Evolutionary conservation across 2,113 vertebrate genomes (phyloP), one percentile per base, ranked within the genome.

Genomic region (Neopipo cinnamomea): DNA sequence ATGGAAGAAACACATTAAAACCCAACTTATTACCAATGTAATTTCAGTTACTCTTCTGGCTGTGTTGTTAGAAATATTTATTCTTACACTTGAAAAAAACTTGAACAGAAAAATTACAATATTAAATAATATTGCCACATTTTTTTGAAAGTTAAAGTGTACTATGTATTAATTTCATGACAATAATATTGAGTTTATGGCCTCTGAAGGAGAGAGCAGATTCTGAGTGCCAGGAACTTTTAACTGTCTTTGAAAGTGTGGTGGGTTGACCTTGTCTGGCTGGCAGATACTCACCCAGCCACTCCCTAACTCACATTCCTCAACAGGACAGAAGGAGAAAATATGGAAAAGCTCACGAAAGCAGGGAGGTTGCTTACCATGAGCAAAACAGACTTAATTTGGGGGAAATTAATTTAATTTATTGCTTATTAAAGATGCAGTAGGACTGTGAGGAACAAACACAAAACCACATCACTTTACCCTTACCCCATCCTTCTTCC

Each of bases 401-500:
- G 8, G 33, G n/a, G 21, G 12, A 85, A 62, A 81, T 70, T 17
- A 73, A 46, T 47, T 84, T 41, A 39, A 53, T 79, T 19, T 49
- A 27, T 56, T 58, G 11, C 1, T 85, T 8, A 7, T 79, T 67
- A 17, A 11, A 81, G 56, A 14, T 14, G 6, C 19, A 62, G 12
- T n/a, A 70, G 27, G 12, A 44, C 35, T 12, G 41, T 52, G 52
- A 88, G 46, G 71, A 78, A 42, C 6, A 62, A 74, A 76, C 21
- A 31, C 13, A 58, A 58, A 85, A 49, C 12, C 19, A 24, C 5
- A 41, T 8, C 21, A 37, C 8, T 5, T 75, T 16, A 39, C 7
- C 0, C 0, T 8, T 68, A 11, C 23, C 7, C 11, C 1, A 8
- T 42, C 28, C 49, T 68, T 25, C 33, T 41, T 68, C 11, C 12